These are phyloP conservation scores for Tachina fera DNA, from an alignment of 2,888 invertebrate genomes.

Conservation along the genomic window DNA sequence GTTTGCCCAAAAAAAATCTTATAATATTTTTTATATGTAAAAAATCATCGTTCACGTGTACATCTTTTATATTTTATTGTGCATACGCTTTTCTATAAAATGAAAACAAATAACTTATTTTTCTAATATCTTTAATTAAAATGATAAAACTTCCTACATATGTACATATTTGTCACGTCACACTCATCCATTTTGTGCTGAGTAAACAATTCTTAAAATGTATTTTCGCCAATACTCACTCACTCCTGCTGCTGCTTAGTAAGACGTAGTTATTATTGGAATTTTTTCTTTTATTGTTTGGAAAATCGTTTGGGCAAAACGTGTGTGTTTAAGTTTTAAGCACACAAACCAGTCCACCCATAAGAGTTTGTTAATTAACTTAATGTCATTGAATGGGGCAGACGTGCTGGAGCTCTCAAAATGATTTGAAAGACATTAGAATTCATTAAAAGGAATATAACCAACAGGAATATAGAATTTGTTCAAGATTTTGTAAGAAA, in stretches of 20 bases:
- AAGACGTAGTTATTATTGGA: conserved; percentile 6
- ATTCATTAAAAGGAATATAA: neutral
- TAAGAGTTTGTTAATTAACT: conserved; percentile 67
- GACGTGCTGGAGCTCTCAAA: conserved; percentile 60
- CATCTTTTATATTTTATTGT: neutral
- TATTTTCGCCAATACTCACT: conserved; percentile 18
- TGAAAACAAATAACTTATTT: neutral
- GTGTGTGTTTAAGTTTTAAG: conserved; percentile 55
- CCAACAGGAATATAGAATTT: too few relatives aligned
- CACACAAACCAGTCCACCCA: conserved; percentile 37
- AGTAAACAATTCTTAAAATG: conserved; percentile 22
- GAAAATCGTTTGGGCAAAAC: conserved; percentile 42
- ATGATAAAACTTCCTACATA: conserved; percentile 1
- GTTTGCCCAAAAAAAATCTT: too few relatives aligned
- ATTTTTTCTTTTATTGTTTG: neutral
- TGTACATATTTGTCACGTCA: neutral
- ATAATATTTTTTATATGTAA: too few relatives aligned
- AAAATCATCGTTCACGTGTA: neutral
- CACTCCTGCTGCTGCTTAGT: too few relatives aligned
- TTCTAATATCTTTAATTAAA: conserved; percentile 26
- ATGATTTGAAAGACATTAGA: conserved; percentile 19
- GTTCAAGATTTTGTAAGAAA: too few relatives aligned
- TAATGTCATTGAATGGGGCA: conserved; percentile 59
- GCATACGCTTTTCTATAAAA: neutral
- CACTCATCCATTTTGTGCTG: neutral